Evolutionary conservation across 2,888 invertebrate genomes (phyloP).

Genomic region (Temnothorax unifasciatus): DNA sequence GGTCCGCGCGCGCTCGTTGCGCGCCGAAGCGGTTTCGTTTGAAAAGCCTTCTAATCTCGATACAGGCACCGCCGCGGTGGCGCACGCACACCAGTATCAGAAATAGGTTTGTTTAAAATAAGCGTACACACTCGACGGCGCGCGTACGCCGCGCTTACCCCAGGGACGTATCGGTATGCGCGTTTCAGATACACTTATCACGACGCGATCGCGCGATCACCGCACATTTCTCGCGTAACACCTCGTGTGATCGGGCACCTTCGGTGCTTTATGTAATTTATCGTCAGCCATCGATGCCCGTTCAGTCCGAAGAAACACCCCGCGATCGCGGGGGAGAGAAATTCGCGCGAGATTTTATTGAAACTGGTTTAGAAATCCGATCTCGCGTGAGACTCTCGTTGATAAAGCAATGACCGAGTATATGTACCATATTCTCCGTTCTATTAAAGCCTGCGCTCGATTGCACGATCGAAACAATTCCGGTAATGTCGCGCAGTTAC

Average conservation of each 20-base stretch:
- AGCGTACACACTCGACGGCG: constrained; percentile 78
- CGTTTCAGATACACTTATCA: not conserved
- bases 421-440: constrained; percentile 4
- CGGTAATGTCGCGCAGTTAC: constrained; percentile 26
- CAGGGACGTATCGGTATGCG: constrained; percentile 71
- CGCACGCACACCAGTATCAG: constrained; percentile 77
- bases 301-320: not conserved
- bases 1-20: constrained; percentile 61
- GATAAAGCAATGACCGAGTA: not conserved
- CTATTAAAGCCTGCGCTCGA: constrained; percentile 21
- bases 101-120: constrained; percentile 82
- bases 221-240: not conserved
- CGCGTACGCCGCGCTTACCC: constrained; percentile 68
- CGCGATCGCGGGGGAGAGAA: constrained; percentile 49
- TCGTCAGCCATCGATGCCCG: not conserved
- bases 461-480: constrained; percentile 8
- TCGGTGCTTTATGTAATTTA: constrained; percentile 1
- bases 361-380: constrained; percentile 21
- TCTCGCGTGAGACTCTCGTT: not conserved
- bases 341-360: constrained; percentile 4
- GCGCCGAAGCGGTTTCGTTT: constrained; percentile 64
- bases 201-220: not conserved
- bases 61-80: constrained; percentile 75
- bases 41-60: constrained; percentile 80
- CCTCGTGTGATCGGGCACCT: not conserved